Base-by-base conservation (phyloP, 2,797 vertebrate species). In the Apogon talboti region DNA sequence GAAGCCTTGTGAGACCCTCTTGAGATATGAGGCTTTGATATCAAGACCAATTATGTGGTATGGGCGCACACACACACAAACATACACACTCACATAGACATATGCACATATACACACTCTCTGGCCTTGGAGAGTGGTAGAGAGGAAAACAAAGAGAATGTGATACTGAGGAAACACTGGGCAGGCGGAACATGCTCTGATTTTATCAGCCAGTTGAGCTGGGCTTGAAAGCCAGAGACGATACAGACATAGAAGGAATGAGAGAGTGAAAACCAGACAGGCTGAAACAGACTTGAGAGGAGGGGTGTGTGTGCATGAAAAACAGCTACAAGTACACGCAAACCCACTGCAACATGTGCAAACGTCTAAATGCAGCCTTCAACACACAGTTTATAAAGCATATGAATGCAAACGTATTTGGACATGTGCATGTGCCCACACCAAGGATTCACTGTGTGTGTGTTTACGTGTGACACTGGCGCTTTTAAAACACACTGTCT, bases 21-120 rank as follows among this genome's bases (percentile, higher is more conserved):
- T 58, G 89, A 90, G 91, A 92, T 93, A 85, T 90, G 87, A 86
- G 75, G 82, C 90, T 92, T 92, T 93, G 91, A 92, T 93, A 91
- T 88, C 89, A 89, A 85, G 87, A 90, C 87, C 88, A 91, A 92
- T 92, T 90, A 91, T 86, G 87, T 83, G 79, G 81, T 87, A 76
- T 75, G 57, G 68, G 76, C 42, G 15, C 69, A 50, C 76, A 57
- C 56, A 57, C 56, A 47, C 70, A 35, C 57, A 57, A 35, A 54
- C 18, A 69, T 16, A 56, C 14, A 59, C 55, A 48, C 13, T 40
- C 49, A 13, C 55, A 60, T 16, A 28, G 48, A 66, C 52, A 48
- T 30, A 51, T 42, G 48, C 9, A 42, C 33, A 51, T 41, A 43
- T 35, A 44, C 16, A 21, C 55, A 41, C 24, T 52, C 37, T 24